A percentile compares a stretch with the other conserved stretches of the same genome.
Conservation (phyloP, 2,113 vertebrate genomes). For the Camelus dromedarius region DNA sequence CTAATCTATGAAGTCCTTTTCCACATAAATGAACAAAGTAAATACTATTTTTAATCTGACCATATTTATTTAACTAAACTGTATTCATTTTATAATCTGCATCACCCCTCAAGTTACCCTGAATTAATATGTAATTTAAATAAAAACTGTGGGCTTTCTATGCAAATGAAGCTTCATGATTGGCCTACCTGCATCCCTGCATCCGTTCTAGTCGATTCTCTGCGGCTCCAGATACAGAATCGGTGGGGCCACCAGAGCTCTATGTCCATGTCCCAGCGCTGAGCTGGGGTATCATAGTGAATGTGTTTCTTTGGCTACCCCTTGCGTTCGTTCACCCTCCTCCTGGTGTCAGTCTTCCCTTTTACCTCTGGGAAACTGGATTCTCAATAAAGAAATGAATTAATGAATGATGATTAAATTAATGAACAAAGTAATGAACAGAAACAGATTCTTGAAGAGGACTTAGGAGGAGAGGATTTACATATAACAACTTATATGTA, state of each 20-base stretch:
- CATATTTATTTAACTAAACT: not conserved
- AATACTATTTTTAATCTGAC: not conserved
- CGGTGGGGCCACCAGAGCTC: not conserved
- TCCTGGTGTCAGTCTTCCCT: not conserved
- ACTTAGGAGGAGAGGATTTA: not conserved
- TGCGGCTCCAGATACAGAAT: not conserved
- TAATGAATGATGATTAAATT: constrained; percentile 18
- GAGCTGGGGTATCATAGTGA: not conserved
- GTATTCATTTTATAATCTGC: not conserved
- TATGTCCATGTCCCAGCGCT: not conserved
- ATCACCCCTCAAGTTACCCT: not conserved
- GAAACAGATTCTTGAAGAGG: constrained; percentile 1
- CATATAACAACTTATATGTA: not conserved
- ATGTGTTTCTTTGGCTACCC: not conserved
- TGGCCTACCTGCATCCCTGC: not conserved
- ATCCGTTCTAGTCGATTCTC: not conserved
- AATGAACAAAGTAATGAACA: not conserved
- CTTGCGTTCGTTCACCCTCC: not conserved
- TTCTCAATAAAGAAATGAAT: constrained; percentile 20
- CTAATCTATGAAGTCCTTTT: not conserved
- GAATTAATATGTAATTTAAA: not conserved
- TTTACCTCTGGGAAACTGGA: not conserved
- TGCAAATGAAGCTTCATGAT: not conserved
- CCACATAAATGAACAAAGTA: constrained; percentile 8
- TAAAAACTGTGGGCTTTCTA: not conserved